Conservation (phyloP, 2,797 vertebrate genomes). For the Myotis myotis region DNA sequence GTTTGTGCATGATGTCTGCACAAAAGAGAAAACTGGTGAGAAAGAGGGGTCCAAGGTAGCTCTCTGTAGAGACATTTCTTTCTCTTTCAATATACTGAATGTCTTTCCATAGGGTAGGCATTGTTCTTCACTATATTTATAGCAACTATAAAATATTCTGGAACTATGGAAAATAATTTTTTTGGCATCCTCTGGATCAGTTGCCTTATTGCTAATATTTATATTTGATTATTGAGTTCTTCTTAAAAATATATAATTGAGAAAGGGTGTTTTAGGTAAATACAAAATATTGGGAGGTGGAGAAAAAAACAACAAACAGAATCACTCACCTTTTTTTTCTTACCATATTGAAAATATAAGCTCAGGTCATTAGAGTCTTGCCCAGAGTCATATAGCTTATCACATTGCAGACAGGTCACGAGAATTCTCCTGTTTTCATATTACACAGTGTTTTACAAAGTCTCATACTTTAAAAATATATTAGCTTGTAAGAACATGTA, state of each 20-base stretch:
- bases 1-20: neutral
- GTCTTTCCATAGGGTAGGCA: neutral
- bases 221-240: neutral
- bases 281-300: neutral
- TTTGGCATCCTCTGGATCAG: neutral
- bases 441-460: too few species aligned
- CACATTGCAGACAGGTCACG: neutral
- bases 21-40: neutral
- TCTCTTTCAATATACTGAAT: neutral
- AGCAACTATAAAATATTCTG: neutral
- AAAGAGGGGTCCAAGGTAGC: too few species aligned
- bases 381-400: neutral
- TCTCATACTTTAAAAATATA: too few species aligned
- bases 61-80: neutral
- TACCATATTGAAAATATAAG: neutral
- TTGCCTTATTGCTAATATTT: neutral
- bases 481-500: too few species aligned
- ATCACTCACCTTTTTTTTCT: conserved; percentile 7
- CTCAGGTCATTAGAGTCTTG: neutral
- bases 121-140: neutral
- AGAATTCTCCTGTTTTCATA: too few species aligned
- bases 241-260: neutral
- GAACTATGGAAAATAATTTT: neutral
- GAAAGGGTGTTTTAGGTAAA: neutral
- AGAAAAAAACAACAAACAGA: neutral